Base-by-base conservation (phyloP, 2,113 vertebrate genomes). In the Chaetops frenatus region DNA sequence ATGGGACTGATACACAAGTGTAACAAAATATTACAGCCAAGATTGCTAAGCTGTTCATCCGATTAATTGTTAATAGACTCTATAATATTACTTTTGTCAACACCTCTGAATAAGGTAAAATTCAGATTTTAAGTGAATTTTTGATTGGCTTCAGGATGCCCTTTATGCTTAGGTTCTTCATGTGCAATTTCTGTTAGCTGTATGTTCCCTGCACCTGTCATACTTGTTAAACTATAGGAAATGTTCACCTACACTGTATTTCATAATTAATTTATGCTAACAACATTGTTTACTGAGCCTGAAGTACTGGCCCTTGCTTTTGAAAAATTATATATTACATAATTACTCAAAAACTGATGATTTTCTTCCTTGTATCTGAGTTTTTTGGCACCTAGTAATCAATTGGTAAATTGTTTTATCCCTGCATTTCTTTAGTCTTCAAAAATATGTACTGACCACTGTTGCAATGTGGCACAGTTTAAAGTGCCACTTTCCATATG, bases 1-100 rank as follows among this genome's bases (percentile, higher is more conserved):
- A 24, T 0, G 7, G 40, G 42, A 58, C 12, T 73, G 22, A 90
- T 44, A 51, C 1, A 38, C 1, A 3, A 72, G 1, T n/a, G 6
- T 60, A 42, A 42, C 5, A 17, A 72, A 71, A 28, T 80, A 64
- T 40, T 67, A 54, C 24, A 56, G 22, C 5, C 25, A 74, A 64
- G 22, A 24, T 31, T 62, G 6, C 5, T 11, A 35, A 5, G 5
- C 7, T 57, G 9, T 28, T 88, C 9, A 35, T 50, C 16, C 64
- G 36, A 40, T 44, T 76, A 60, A 5, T 45, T 86, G 5, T 38
- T 72, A 42, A 47, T 45, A 60, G 38, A 6, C 1, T 56, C 27
- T 53, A 2, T 35, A 45, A 38, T 51, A 58, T 60, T 58, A 36
- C 5, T 74, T 50, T 44, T 1, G 3, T 60, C 48, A 67, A 42